Evolutionary conservation across 2,113 vertebrate species (phyloP).

Genomic region (Bos javanicus): DNA sequence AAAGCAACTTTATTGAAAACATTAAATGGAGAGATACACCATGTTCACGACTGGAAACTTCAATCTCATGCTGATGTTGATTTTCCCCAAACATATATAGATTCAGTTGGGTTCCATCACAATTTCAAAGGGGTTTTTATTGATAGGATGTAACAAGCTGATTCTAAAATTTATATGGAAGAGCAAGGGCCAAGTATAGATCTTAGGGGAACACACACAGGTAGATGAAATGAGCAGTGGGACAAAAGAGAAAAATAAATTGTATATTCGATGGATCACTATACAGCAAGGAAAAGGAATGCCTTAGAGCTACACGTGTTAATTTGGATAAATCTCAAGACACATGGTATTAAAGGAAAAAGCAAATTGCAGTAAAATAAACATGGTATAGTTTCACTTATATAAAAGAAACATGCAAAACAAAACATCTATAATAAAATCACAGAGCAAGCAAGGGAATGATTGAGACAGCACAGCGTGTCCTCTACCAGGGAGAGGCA

Average conservation of each 20-base stretch:
- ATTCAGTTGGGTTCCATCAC: not conserved
- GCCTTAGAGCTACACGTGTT: not conserved
- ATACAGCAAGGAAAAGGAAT: not conserved
- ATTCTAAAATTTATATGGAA: not conserved
- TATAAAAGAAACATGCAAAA: not conserved
- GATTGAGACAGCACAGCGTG: not conserved
- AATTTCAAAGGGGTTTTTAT: not conserved
- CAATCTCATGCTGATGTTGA: not conserved
- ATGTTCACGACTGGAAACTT: not conserved
- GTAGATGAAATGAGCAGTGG: not conserved
- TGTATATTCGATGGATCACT: not conserved
- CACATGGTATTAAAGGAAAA: not conserved
- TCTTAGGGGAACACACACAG: not conserved
- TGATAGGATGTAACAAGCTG: not conserved
- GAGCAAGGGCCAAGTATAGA: not conserved
- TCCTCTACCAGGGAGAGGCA: not conserved
- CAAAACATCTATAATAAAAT: not conserved
- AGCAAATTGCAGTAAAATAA: not conserved
- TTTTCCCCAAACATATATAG: not conserved
- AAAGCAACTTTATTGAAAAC: conserved; percentile 40
- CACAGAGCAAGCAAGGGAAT: not conserved
- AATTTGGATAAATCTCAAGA: not conserved
- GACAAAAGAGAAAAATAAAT: not conserved
- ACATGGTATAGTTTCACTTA: not conserved
- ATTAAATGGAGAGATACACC: not conserved